These are phyloP conservation scores for Muscicapa adusta DNA, from an alignment of 2,113 vertebrate species.

Conservation along the genomic window DNA sequence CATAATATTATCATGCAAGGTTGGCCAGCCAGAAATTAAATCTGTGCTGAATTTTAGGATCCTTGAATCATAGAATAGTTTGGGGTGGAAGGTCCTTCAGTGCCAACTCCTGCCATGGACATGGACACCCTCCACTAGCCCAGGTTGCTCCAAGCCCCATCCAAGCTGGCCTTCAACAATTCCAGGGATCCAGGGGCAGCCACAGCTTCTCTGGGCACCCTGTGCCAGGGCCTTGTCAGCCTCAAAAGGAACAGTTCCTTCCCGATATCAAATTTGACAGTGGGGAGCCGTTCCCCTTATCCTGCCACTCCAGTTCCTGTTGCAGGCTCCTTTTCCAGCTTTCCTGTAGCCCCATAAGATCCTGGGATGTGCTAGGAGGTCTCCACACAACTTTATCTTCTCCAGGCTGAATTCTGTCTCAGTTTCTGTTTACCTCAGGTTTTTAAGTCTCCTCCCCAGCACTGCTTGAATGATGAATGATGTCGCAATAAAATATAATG, in stretches of 20 bases:
- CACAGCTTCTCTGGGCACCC: neutral
- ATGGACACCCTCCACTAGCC: neutral
- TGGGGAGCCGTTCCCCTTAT: neutral
- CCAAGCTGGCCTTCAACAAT: neutral
- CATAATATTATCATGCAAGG: neutral
- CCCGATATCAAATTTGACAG: neutral
- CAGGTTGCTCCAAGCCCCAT: neutral
- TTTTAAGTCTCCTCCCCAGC: neutral
- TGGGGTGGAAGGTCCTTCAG: accelerated
- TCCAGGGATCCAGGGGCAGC: neutral
- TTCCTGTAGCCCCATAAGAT: neutral
- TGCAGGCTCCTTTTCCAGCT: neutral
- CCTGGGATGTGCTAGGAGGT: neutral
- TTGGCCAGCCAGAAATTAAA: neutral
- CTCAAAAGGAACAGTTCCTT: neutral
- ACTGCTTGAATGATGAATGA: neutral
- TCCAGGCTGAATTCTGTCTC: neutral
- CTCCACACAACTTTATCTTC: neutral
- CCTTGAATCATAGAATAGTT: neutral
- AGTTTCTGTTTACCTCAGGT: neutral
- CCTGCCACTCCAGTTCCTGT: neutral
- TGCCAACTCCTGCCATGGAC: neutral
- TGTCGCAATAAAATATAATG: neutral
- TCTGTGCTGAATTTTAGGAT: neutral
- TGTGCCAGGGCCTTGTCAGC: neutral